phyloP scores from a whole-genome alignment of 2,888 invertebrate species.

The Ectobius pallidus region DNA sequence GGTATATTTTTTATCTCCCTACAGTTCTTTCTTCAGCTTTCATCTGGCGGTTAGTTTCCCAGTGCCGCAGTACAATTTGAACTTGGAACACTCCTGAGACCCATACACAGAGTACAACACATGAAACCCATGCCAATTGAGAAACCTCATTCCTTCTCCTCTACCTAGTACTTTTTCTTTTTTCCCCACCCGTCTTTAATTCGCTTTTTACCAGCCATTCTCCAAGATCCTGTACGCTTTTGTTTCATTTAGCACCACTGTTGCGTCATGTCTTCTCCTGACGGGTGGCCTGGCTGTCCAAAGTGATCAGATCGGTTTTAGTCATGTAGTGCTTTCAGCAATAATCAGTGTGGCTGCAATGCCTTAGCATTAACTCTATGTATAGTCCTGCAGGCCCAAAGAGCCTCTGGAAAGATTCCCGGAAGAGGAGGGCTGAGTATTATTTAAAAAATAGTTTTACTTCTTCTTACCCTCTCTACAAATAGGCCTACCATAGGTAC shows the following conservation, averaged over 20 bases:
- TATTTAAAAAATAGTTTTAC: too few species aligned
- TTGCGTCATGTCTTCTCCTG: constrained; percentile 12
- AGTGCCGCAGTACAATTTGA: constrained; percentile 46
- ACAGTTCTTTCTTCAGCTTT: constrained; percentile 35
- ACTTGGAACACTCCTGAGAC: constrained; percentile 44
- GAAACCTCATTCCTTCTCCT: constrained; percentile 31
- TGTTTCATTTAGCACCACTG: constrained; percentile 14
- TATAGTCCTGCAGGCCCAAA: too few species aligned
- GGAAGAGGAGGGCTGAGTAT: too few species aligned
- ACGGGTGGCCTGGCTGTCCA: background rate
- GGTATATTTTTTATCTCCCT: constrained; percentile 34
- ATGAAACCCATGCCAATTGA: constrained; percentile 46
- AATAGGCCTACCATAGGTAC: too few species aligned
- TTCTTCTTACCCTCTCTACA: too few species aligned
- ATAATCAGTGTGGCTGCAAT: too few species aligned
- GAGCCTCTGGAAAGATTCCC: too few species aligned
- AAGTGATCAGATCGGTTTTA: too few species aligned
- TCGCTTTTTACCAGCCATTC: constrained; percentile 40
- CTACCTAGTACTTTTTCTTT: constrained; percentile 12
- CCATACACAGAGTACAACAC: constrained; percentile 43
- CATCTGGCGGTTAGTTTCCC: constrained; percentile 43
- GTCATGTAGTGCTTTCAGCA: too few species aligned
- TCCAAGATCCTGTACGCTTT: constrained; percentile 11
- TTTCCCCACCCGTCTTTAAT: constrained; percentile 36
- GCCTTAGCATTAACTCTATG: too few species aligned